Conservation (phyloP, 1,140 invertebrate genomes). For the Meloidogyne floridensis region DNA sequence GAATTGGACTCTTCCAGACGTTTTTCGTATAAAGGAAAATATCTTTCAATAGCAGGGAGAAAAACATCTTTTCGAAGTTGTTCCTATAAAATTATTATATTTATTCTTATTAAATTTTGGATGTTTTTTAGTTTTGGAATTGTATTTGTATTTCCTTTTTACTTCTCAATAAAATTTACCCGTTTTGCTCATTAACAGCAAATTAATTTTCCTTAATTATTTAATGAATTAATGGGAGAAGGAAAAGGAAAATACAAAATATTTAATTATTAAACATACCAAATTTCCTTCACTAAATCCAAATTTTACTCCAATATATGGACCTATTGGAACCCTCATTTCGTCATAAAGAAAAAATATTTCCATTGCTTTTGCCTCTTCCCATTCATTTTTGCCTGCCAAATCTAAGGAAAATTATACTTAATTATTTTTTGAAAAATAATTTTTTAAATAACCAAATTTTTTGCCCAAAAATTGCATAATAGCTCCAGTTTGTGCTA, state of each 20-base stretch:
- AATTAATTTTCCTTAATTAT: too few species aligned
- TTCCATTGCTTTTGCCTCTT: conserved; percentile 24
- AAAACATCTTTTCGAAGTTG: conserved; percentile 36
- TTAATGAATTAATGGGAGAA: too few species aligned
- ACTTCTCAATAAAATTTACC: too few species aligned
- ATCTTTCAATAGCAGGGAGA: conserved; percentile 34
- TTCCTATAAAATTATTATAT: conserved; percentile 17
- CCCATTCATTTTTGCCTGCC: conserved; percentile 19
- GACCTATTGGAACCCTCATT: neutral
- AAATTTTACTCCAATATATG: conserved; percentile 3
- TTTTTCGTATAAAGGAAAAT: conserved; percentile 27
- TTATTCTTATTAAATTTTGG: neutral
- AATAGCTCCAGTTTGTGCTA: conserved; percentile 57
- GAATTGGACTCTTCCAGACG: conserved; percentile 34
- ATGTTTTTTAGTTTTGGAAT: too few species aligned
- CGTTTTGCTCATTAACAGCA: too few species aligned
- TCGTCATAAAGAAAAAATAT: conserved; percentile 12
- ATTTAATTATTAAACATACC: too few species aligned
- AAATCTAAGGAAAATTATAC: conserved; percentile 15
- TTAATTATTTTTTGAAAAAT: neutral
- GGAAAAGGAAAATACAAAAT: too few species aligned
- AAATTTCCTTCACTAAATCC: conserved; percentile 12
- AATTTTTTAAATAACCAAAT: conserved; percentile 41
- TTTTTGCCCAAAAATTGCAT: conserved; percentile 57
- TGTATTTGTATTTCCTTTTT: too few species aligned